Base-by-base conservation (phyloP, 2,797 vertebrate species). In the Gobionotothen gibberifrons region DNA sequence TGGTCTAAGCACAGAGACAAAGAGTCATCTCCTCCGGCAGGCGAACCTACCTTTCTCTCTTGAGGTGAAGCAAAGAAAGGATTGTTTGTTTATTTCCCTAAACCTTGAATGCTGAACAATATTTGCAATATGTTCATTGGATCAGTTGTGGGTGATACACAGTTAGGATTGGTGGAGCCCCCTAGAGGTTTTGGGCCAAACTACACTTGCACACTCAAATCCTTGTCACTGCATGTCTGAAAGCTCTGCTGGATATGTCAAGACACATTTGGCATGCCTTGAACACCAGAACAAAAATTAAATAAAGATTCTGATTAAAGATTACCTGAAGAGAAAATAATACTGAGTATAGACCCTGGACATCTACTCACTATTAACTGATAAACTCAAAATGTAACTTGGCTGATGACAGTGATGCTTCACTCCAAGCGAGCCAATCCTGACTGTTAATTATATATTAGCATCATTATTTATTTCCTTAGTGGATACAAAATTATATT, bases 141-240 rank as follows among this genome's bases (percentile, higher is more conserved):
- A 56, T 12, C 5, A 19, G n/a, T 8, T 42, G 21, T 66, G 21
- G 11, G 12, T 22, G 2, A 54, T 42, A n/a, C 59, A 69, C 51
- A 51, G 9, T 74, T 39, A 64, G 69, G 56, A 7, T 44, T 39
- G 42, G 51, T 74, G 78, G 26, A 78, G 78, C 61, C 79, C 76
- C 54, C 76, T 80, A 64, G 54, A 76, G 79, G 72, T 40, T 46
- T n/a, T 14, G 9, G 46, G 8, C n/a, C 9, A 6, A 76, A 55
- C 29, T 87, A 64, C 64, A 82, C 16, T 40, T 66, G 2, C 32
- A 57, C n/a, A 53, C 7, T 7, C 9, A 9, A 9, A 36, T 7
- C 32, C 6, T 9, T 36, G 8, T 36, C 32, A 6, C 8, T 46
- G 14, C 9, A 51, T 56, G 10, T 61, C 22, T 42, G 11, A 42